Evolutionary conservation across 2,888 invertebrate genomes (phyloP).

Genomic region (Congeria kusceri): DNA sequence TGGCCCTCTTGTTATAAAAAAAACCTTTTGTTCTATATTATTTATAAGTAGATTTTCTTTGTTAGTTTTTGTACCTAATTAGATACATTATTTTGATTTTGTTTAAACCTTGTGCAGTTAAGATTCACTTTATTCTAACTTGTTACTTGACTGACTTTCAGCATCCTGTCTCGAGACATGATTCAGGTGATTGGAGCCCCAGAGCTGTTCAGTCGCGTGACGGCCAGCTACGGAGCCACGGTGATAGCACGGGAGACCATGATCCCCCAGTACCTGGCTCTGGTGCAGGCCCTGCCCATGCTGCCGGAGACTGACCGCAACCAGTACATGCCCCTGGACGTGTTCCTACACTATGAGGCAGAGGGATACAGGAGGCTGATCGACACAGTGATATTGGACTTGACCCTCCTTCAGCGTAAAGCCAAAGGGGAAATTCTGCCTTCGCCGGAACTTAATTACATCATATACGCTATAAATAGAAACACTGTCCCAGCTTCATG

Average conservation of each 20-base stretch:
- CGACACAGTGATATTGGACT: conserved; percentile 68
- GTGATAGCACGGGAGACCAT: conserved; percentile 62
- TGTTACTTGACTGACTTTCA: conserved; percentile 30
- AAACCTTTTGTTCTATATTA: too few relatives aligned
- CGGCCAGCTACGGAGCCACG: conserved; percentile 53
- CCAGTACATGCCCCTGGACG: conserved; percentile 79
- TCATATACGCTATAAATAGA: conserved; percentile 73
- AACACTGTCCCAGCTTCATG: conserved; percentile 77
- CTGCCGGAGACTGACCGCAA: conserved; percentile 75
- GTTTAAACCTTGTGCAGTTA: too few relatives aligned
- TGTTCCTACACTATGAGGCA: conserved; percentile 79
- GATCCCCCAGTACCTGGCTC: conserved; percentile 64
- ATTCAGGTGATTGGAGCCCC: conserved; percentile 79
- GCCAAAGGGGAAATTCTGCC: conserved; percentile 72
- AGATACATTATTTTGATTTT: too few relatives aligned
- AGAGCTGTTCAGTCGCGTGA: conserved; percentile 73
- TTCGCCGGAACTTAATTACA: conserved; percentile 61
- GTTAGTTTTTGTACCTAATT: too few relatives aligned
- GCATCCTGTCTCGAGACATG: conserved; percentile 75
- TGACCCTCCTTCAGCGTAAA: conserved; percentile 67
- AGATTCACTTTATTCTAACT: not conserved
- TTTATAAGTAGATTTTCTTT: too few relatives aligned
- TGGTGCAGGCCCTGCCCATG: conserved; percentile 70
- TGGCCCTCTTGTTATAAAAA: too few relatives aligned
- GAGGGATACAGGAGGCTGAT: conserved; percentile 71